A percentile compares a stretch with the other conserved stretches of the same genome.
Conservation (phyloP, 2,113 vertebrate species). For the Sinocyclocheilus anophthalmus region DNA sequence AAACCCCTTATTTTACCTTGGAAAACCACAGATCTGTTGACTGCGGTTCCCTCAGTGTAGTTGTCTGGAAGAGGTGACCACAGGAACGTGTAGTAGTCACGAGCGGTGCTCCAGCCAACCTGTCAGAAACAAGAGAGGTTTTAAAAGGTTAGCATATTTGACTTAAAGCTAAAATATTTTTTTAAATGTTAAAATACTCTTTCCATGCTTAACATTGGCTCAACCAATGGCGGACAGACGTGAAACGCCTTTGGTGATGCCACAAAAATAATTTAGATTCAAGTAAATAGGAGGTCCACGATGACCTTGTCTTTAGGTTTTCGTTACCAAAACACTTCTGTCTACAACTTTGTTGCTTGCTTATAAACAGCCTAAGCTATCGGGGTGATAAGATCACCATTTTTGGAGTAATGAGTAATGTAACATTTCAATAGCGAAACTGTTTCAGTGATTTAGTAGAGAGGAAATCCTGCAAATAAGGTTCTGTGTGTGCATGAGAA, state of each 20-base stretch:
- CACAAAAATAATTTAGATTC: not conserved
- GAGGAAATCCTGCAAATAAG: not conserved
- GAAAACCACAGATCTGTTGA: constrained; percentile 91
- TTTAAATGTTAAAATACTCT: not conserved
- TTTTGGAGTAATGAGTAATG: no score
- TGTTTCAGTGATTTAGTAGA: not conserved
- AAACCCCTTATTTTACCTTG: constrained; percentile 81
- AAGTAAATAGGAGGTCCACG: not conserved
- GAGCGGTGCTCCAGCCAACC: constrained; percentile 98
- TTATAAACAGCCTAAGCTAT: no score
- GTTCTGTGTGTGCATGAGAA: no score
- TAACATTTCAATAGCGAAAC: no score
- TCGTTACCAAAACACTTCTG: not conserved
- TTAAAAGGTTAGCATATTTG: not conserved
- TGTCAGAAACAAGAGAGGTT: constrained; percentile 64
- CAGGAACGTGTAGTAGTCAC: constrained; percentile 98
- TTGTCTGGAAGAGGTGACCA: constrained; percentile 96
- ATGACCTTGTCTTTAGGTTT: not conserved
- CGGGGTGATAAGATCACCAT: no score
- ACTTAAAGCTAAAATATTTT: not conserved
- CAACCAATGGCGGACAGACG: no score
- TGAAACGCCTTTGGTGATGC: not conserved
- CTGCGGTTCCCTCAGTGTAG: constrained; percentile 87
- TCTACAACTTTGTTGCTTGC: not conserved
- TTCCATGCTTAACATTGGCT: no score